Evolutionary conservation across 1,140 invertebrate species (phyloP).

Genomic region (Drosophila virilis): DNA sequence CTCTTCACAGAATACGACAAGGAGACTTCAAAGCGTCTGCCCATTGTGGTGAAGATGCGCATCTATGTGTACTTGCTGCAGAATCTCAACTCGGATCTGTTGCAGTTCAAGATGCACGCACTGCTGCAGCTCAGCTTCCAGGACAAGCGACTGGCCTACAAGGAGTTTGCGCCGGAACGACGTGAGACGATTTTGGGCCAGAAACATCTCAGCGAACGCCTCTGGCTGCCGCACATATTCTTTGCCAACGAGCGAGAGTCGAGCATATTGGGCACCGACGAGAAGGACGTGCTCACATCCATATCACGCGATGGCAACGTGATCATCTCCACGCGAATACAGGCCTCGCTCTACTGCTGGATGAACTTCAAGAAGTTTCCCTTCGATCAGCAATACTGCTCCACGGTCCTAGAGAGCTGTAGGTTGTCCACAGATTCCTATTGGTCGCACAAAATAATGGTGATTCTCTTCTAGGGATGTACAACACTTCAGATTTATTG

Average conservation of each 20-base stretch:
- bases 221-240: conserved; percentile 92
- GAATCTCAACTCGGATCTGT: conserved; percentile 90
- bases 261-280: conserved; percentile 87
- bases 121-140: conserved; percentile 90
- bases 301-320: conserved; percentile 91
- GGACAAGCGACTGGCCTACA: conserved; percentile 88
- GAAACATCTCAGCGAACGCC: conserved; percentile 87
- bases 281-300: conserved; percentile 91
- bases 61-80: conserved; percentile 91
- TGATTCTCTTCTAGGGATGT: conserved; percentile 86
- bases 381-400: conserved; percentile 92
- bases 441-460: not conserved
- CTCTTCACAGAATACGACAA: conserved; percentile 55
- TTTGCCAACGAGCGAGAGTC: conserved; percentile 93
- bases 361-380: conserved; percentile 94
- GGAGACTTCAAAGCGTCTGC: conserved; percentile 75
- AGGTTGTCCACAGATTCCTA: conserved; percentile 62
- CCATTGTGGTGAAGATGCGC: conserved; percentile 87
- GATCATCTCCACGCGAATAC: conserved; percentile 90
- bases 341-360: conserved; percentile 91
- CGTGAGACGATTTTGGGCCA: conserved; percentile 88
- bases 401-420: conserved; percentile 92
- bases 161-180: conserved; percentile 87
- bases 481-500: conserved; percentile 90
- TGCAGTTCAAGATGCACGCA: conserved; percentile 94